phyloP scores from a whole-genome alignment of 2,888 invertebrate genomes.

The Drosophila fungiperda region DNA sequence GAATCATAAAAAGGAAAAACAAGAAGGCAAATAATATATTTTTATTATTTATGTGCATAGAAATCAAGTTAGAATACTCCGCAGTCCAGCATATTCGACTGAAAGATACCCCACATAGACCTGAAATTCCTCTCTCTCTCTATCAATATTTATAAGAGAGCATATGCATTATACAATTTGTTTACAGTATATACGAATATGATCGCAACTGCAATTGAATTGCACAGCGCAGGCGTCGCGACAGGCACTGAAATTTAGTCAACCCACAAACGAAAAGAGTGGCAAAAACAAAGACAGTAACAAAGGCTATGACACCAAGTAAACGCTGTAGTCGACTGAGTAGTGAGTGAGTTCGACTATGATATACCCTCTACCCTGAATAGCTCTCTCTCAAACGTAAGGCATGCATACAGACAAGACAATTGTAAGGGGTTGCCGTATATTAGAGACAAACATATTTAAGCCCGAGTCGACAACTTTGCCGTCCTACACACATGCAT shows the following conservation, averaged over 20 bases:
- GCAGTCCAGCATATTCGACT: neutral
- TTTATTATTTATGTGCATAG: conserved; percentile 22
- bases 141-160: neutral
- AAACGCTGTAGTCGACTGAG: neutral
- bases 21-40: conserved; percentile 49
- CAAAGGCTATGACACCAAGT: neutral
- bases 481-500: neutral
- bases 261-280: conserved; percentile 21
- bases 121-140: neutral
- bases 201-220: conserved; percentile 12
- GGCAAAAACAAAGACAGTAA: conserved; percentile 10
- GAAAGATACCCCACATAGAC: neutral
- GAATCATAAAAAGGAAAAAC: conserved; percentile 27
- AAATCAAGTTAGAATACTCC: conserved; percentile 2
- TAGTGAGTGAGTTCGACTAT: neutral
- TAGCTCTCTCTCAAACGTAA: neutral
- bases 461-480: neutral
- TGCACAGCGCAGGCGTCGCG: conserved; percentile 41
- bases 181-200: neutral
- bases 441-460: neutral
- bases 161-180: neutral
- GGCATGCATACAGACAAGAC: neutral
- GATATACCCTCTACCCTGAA: neutral
- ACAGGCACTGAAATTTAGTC: conserved; percentile 4
- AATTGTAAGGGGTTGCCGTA: neutral